These are phyloP conservation scores for Malurus splendens DNA, from an alignment of 2,797 vertebrate genomes.

Conservation along the genomic window DNA sequence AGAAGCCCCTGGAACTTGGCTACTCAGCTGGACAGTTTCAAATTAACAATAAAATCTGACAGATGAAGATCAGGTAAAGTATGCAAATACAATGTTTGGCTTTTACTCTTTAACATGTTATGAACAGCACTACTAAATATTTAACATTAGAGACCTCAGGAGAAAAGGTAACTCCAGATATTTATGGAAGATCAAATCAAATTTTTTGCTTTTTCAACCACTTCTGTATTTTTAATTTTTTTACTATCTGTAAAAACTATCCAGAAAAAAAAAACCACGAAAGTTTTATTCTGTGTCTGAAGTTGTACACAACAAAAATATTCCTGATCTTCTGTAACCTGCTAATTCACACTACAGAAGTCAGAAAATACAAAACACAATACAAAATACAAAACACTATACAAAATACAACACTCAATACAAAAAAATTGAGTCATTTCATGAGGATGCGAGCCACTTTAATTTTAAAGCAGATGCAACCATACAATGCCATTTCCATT, in stretches of 20 bases:
- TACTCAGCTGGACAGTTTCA: neutral
- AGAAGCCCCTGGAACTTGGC: neutral
- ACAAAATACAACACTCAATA: too few relatives aligned
- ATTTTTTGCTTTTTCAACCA: neutral
- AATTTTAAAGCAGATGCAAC: neutral
- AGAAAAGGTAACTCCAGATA: neutral
- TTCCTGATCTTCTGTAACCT: neutral
- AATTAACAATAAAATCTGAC: neutral
- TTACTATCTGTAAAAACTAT: neutral
- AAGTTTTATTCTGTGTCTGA: neutral
- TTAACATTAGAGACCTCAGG: neutral
- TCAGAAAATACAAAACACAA: neutral
- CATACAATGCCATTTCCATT: neutral
- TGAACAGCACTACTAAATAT: neutral
- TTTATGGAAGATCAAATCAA: neutral
- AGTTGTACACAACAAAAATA: neutral
- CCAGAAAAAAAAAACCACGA: neutral
- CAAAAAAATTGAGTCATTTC: neutral
- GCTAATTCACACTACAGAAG: neutral
- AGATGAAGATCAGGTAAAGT: neutral
- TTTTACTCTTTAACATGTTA: neutral
- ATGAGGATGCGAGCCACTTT: neutral
- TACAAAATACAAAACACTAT: too few relatives aligned
- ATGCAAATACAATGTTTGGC: neutral
- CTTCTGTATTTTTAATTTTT: neutral